These are phyloP conservation scores for Acrocephalus arundinaceus DNA, from an alignment of 2,113 vertebrate species.

Conservation along the genomic window DNA sequence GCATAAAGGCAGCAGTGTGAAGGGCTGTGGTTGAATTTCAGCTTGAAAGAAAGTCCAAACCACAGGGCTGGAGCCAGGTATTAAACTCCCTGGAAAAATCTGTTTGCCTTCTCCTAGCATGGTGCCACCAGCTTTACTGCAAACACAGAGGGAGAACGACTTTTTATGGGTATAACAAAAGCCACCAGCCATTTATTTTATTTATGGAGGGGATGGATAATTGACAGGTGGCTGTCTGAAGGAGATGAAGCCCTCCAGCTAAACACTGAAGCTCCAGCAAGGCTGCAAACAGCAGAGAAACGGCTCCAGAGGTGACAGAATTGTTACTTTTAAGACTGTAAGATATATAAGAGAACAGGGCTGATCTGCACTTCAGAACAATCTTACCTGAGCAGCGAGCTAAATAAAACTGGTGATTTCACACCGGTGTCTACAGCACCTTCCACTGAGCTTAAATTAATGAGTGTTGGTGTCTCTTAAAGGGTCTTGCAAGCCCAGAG, in stretches of 20 bases:
- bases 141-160: neutral
- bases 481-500: neutral
- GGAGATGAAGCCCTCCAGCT: conserved; percentile 55
- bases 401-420: conserved; percentile 27
- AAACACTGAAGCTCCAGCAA: neutral
- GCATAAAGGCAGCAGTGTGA: neutral
- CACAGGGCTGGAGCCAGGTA: neutral
- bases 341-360: neutral
- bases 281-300: neutral
- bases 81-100: conserved; percentile 21
- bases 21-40: neutral
- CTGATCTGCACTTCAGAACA: conserved; percentile 12
- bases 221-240: conserved; percentile 46
- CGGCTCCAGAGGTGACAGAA: conserved; percentile 51
- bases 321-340: conserved; percentile 38
- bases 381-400: neutral
- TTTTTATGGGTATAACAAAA: neutral
- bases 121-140: neutral
- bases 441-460: neutral
- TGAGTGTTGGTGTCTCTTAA: neutral
- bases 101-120: neutral
- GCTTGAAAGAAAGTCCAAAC: neutral
- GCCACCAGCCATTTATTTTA: neutral
- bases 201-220: neutral
- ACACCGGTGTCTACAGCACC: neutral